Base-by-base conservation (phyloP, 2,888 invertebrate genomes). In the Ophion costatus region DNA sequence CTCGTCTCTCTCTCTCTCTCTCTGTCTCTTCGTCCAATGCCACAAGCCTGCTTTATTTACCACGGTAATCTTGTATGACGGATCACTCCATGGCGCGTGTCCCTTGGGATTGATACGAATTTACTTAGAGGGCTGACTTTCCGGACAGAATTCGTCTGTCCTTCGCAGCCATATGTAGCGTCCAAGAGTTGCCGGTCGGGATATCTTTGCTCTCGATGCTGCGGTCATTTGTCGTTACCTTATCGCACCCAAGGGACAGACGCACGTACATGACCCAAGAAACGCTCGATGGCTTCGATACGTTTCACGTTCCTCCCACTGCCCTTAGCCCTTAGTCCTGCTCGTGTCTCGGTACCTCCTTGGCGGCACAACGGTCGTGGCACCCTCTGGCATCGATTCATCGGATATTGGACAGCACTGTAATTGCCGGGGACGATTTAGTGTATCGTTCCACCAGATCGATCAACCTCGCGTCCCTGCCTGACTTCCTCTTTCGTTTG, bases 101-200 rank as follows among this genome's bases (percentile, higher is more conserved):
- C 92, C 89, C 90, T 84, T 82, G 91, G 92, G 92, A 91, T 93
- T 92, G 92, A 92, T 93, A 91, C 92, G 91, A 93, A 93, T 93
- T 93, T 93, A 93, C 93, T 93, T 93, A 93, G 91, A 92, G 92
- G 91, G 91, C 89, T 90, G 92, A 92, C 92, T 92, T 91, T 88
- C 89, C 88, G 88, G 89, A 88, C 88, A 88, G 89, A 89, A 89
- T 91, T 91, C 92, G 91, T 92, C 92, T 90, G 89, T 89, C 87
- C 87, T 83, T 77, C 82, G 61, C 45, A 73, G 70, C 38, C 24
- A 29, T 38, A 38, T 22, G 38, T 73, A 67, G 38, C 17, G 45
- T 59, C 59, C 69, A 66, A 64, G 14, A 51, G 71, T 61, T 71
- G 57, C 64, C 61, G 80, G 57, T 51, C 45, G 33, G 67, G 24